Percentiles rank a stretch among this genome's conserved stretches.
Evolutionary conservation across 2,888 invertebrate species (phyloP).

Genomic region (Drosophila nr. perissopoda): DNA sequence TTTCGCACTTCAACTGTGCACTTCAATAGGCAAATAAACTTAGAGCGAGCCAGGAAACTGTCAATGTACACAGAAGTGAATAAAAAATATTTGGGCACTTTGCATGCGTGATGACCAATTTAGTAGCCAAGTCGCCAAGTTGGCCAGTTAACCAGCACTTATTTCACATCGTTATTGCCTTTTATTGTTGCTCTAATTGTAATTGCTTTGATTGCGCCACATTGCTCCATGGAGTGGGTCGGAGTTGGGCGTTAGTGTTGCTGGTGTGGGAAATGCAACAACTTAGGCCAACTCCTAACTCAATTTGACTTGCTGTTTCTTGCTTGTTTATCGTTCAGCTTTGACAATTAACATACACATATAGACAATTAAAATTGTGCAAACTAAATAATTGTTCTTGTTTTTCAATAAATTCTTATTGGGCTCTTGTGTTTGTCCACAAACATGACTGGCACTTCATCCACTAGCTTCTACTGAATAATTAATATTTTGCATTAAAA

Average conservation of each 20-base stretch:
- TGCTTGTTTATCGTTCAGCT: conserved; percentile 13
- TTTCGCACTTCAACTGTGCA: background rate
- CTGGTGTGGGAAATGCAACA: background rate
- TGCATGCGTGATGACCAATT: conserved; percentile 68
- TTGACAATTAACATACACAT: conserved; percentile 9
- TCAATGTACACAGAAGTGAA: conserved; percentile 21
- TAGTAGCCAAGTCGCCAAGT: conserved; percentile 47
- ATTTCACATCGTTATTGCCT: conserved; percentile 16
- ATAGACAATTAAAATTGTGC: background rate
- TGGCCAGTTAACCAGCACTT: conserved; percentile 45
- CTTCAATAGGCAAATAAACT: background rate
- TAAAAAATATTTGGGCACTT: conserved; percentile 65
- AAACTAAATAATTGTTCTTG: background rate
- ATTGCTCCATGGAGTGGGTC: conserved; percentile 23
- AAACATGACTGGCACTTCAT: background rate
- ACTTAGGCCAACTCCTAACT: conserved; percentile 41
- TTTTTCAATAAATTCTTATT: background rate
- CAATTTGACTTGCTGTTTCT: conserved; percentile 34
- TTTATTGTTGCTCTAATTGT: conserved; percentile 39
- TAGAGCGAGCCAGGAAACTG: background rate
- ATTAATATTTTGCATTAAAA: background rate
- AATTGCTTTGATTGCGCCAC: conserved; percentile 62
- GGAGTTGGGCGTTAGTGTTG: background rate
- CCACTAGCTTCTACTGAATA: background rate
- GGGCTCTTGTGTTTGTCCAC: background rate